Evolutionary conservation across 2,113 vertebrate genomes (phyloP).

Genomic region (Melospiza melodia): DNA sequence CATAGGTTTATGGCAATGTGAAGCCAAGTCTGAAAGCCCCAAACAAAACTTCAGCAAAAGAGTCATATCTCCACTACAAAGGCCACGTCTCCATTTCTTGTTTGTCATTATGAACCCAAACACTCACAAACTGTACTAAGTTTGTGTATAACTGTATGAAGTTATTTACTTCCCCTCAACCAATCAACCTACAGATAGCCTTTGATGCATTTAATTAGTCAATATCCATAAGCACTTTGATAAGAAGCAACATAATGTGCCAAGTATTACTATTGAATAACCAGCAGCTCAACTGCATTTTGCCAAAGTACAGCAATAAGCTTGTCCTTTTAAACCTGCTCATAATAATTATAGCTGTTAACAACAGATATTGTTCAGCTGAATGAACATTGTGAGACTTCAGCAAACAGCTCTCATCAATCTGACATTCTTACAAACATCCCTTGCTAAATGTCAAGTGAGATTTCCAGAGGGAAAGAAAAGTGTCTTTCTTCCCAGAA

Average conservation of each 20-base stretch:
- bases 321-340: conserved; percentile 65
- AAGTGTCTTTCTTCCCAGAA: conserved; percentile 52
- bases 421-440: conserved; percentile 73
- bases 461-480: conserved; percentile 66
- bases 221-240: not conserved
- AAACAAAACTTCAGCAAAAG: not conserved
- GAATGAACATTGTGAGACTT: conserved; percentile 53
- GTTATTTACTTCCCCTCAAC: not conserved
- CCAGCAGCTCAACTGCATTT: conserved; percentile 31
- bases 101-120: not conserved
- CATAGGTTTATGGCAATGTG: not conserved
- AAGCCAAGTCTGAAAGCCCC: not conserved
- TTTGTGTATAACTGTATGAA: not conserved
- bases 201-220: not conserved
- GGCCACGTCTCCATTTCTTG: not conserved
- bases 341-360: conserved; percentile 68
- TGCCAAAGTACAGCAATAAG: conserved; percentile 43
- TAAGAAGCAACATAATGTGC: not conserved
- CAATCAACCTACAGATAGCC: not conserved
- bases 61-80: not conserved
- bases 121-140: not conserved
- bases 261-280: not conserved
- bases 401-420: conserved; percentile 73
- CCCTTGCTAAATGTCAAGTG: conserved; percentile 75
- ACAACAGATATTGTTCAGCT: conserved; percentile 59